These are phyloP conservation scores for Oegoconia quadripuncta DNA, from an alignment of 2,888 invertebrate species.

Conservation along the genomic window DNA sequence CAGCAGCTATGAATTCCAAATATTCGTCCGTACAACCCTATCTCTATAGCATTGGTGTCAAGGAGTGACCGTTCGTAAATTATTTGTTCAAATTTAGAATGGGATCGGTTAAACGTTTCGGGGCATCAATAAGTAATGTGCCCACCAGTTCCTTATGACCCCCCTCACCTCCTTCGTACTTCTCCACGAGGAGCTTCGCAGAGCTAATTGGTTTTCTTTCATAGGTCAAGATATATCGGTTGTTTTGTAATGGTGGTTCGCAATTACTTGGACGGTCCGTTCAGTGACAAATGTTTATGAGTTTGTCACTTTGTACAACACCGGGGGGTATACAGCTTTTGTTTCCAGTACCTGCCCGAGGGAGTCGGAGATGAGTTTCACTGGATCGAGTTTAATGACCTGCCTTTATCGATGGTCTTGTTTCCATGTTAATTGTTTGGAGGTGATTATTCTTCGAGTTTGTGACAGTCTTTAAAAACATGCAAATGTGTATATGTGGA, in stretches of 20 bases:
- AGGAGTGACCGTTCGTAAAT: conserved; percentile 75
- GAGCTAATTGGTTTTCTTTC: conserved; percentile 1
- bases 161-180: conserved; percentile 13
- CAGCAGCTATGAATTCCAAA: no score
- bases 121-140: conserved; percentile 75
- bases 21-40: background rate
- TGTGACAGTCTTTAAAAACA: no score
- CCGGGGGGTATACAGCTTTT: conserved; percentile 48
- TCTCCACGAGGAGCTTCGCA: conserved; percentile 3
- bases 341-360: conserved; percentile 47
- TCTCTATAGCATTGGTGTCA: conserved; percentile 41
- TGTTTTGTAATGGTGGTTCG: conserved; percentile 50
- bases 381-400: conserved; percentile 59
- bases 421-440: background rate
- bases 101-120: conserved; percentile 74
- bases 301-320: conserved; percentile 69
- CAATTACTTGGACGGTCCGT: conserved; percentile 67
- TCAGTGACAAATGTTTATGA: conserved; percentile 77
- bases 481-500: no score
- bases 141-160: conserved; percentile 38
- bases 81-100: conserved; percentile 78
- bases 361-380: conserved; percentile 44
- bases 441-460: background rate
- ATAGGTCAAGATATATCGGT: conserved; percentile 44
- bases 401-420: no score